Conservation (phyloP, 2,888 invertebrate species). For the Dione vanillae region DNA sequence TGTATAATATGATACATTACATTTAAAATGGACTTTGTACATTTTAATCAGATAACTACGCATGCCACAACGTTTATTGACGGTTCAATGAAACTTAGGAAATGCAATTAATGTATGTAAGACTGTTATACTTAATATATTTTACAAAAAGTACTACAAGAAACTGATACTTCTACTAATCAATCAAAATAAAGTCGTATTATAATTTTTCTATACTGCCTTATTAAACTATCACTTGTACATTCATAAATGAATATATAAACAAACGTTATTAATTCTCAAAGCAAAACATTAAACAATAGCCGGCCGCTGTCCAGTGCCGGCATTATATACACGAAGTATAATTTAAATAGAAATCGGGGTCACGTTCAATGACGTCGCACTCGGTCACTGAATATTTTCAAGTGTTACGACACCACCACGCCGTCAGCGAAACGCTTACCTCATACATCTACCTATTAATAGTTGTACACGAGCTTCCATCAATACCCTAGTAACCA, state of each 20-base stretch:
- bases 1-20: background rate
- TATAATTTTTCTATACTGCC: background rate
- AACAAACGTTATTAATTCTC: slow-evolving; percentile 23
- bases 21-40: slow-evolving; percentile 13
- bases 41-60: background rate
- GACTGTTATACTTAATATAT: background rate
- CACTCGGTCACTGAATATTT: slow-evolving; percentile 73
- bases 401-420: slow-evolving; percentile 71
- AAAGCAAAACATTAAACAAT: slow-evolving; percentile 20
- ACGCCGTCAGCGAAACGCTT: slow-evolving; percentile 72
- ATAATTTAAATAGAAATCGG: slow-evolving; percentile 61
- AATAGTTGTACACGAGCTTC: slow-evolving; percentile 74
- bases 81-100: slow-evolving; percentile 2
- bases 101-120: background rate
- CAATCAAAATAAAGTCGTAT: background rate
- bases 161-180: background rate
- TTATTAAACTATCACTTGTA: background rate
- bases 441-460: slow-evolving; percentile 81
- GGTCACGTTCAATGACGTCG: slow-evolving; percentile 71
- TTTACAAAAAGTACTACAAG: background rate
- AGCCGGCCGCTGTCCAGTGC: background rate
- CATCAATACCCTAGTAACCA: slow-evolving; percentile 76
- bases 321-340: slow-evolving; percentile 43
- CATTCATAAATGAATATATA: slow-evolving; percentile 5
- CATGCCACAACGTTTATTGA: background rate